phyloP scores from a whole-genome alignment of 2,797 vertebrate species.

The Bradypus variegatus region DNA sequence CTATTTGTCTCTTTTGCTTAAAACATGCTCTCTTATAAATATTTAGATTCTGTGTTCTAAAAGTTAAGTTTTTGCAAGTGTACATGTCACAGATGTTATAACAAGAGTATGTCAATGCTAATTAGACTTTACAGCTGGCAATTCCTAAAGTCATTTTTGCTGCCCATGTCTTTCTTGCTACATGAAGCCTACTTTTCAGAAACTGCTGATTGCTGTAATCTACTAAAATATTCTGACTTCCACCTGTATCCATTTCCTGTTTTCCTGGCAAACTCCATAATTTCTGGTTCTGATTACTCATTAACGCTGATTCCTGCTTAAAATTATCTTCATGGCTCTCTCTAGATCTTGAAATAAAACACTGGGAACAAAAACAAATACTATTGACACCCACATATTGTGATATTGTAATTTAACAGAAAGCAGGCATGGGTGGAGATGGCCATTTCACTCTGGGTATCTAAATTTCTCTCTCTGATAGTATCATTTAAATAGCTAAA shows the following conservation, averaged over 20 bases:
- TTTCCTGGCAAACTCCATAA: background rate
- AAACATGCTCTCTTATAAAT: background rate
- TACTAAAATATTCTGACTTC: slow-evolving; percentile 23
- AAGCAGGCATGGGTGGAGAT: background rate
- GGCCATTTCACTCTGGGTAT: fast-evolving
- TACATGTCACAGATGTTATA: slow-evolving; percentile 31
- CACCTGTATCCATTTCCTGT: slow-evolving; percentile 42
- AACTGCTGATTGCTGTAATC: slow-evolving; percentile 33
- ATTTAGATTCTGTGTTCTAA: background rate
- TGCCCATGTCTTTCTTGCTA: slow-evolving; percentile 13
- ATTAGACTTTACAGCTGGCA: slow-evolving; percentile 22
- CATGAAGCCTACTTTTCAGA: slow-evolving; percentile 31
- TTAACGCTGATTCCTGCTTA: background rate
- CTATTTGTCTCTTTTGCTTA: background rate
- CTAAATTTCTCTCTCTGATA: background rate
- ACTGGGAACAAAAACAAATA: background rate
- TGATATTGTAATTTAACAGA: background rate
- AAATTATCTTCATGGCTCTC: background rate
- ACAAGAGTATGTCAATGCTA: background rate
- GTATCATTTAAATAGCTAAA: background rate
- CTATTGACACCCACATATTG: background rate
- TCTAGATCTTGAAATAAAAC: slow-evolving; percentile 1
- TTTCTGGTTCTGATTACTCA: background rate
- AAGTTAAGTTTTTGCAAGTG: background rate
- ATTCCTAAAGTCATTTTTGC: slow-evolving; percentile 23